Percentiles rank a stretch among this genome's conserved stretches.
phyloP scores from a whole-genome alignment of 2,888 invertebrate species.

The Protodeltote pygarga region DNA sequence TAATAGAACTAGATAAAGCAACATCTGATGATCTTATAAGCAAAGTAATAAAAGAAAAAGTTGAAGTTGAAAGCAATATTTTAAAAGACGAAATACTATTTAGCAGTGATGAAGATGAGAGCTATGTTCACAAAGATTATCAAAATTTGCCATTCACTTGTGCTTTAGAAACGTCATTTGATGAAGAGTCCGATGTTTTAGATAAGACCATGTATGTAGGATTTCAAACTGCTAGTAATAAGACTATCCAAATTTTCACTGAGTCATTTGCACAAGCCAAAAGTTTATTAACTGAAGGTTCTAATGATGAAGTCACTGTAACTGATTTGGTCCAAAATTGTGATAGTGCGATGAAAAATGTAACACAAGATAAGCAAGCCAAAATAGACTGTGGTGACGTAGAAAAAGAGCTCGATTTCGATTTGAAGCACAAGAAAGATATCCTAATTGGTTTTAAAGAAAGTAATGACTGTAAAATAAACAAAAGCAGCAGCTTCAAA shows the following conservation, averaged over 20 bases:
- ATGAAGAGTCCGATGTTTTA: conserved; percentile 58
- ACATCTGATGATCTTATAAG: conserved; percentile 13
- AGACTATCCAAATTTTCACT: conserved; percentile 69
- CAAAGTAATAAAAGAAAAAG: conserved; percentile 6
- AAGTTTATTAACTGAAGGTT: conserved; percentile 56
- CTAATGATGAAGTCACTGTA: conserved; percentile 47
- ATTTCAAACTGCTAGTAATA: conserved; percentile 79
- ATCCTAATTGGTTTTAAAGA: not conserved
- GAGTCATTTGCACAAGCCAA: conserved; percentile 71
- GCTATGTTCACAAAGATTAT: conserved; percentile 51
- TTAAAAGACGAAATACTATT: conserved; percentile 74
- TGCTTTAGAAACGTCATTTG: conserved; percentile 68
- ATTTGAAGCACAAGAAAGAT: not conserved
- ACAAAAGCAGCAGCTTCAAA: conserved; percentile 28
- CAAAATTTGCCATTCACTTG: conserved; percentile 72
- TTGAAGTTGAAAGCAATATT: conserved; percentile 24
- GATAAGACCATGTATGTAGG: conserved; percentile 76
- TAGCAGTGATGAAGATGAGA: conserved; percentile 78
- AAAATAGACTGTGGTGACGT: not conserved
- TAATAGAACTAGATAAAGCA: conserved; percentile 20
- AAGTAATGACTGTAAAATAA: not conserved
- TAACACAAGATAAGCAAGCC: not conserved
- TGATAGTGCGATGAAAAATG: conserved; percentile 34
- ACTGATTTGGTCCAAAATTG: conserved; percentile 60
- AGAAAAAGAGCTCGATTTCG: conserved; percentile 3